Conservation (phyloP, 2,888 invertebrate genomes). For the Folsomia candida region DNA sequence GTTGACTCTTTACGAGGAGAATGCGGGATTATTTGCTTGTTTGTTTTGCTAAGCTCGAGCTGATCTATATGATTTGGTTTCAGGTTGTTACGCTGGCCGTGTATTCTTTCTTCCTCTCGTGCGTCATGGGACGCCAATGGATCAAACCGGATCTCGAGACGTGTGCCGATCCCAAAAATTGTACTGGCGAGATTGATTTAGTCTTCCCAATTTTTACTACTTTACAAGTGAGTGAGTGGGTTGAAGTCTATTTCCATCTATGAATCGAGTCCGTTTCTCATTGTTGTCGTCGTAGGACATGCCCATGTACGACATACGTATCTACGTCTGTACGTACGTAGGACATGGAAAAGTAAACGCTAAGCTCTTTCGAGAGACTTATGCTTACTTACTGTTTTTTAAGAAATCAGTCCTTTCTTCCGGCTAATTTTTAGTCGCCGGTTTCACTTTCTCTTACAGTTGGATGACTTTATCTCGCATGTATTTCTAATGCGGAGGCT, state of each 20-base stretch:
- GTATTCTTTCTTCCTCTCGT: slow-evolving; percentile 85
- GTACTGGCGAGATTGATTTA: slow-evolving; percentile 64
- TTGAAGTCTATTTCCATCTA: not conserved
- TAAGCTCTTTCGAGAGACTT: not conserved
- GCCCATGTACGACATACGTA: not conserved
- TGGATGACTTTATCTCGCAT: too few species aligned
- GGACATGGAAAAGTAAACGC: not conserved
- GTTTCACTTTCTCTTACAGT: too few species aligned
- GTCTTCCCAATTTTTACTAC: slow-evolving; percentile 89
- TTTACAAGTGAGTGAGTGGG: slow-evolving; percentile 74
- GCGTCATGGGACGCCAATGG: slow-evolving; percentile 86
- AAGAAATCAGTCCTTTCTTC: too few species aligned
- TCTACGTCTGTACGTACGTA: not conserved
- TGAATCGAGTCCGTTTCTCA: too few species aligned
- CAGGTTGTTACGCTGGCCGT: slow-evolving; percentile 86
- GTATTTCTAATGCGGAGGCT: too few species aligned
- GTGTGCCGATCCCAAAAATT: slow-evolving; percentile 52
- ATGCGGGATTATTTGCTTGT: slow-evolving; percentile 9
- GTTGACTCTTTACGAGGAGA: not conserved
- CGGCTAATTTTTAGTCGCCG: too few species aligned
- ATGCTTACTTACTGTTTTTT: too few species aligned
- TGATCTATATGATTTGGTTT: slow-evolving; percentile 30
- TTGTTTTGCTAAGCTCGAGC: not conserved
- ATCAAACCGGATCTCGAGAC: slow-evolving; percentile 59
- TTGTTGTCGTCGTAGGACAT: not conserved